Base-by-base conservation (phyloP, 2,113 vertebrate genomes). In the western clawed frog (Xenopus tropicalis) region DNA sequence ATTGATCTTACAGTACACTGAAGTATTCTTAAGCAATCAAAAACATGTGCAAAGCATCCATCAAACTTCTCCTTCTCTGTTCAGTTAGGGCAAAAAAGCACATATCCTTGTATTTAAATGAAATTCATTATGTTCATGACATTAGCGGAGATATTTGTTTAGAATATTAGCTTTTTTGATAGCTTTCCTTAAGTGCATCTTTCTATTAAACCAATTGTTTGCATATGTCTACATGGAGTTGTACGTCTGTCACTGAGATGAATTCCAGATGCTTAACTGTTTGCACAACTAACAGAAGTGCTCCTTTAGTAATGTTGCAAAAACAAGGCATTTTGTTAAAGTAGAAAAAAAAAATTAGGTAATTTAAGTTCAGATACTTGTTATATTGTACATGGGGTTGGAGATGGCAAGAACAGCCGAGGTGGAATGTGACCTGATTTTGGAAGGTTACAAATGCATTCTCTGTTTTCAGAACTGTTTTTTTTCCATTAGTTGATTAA, bases 141-240 rank as follows among this genome's bases (percentile, higher is more conserved):
- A 61, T 61, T 72, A 72, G 24, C 52, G 51, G 17, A 17, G 57
- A 57, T 48, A 73, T 66, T 62, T 67, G 24, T 67, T 24, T 24
- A 25, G 21, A 67, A 17, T 29, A 51, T 67, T 14, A 57, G 42
- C 37, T 56, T 66, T 56, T 58, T 57, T 72, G 44, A 56, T 57
- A 72, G 62, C 61, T 58, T 48, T 73, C 20, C 23, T 59, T 66
- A 66, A 74, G 63, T 74, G 66, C 64, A 74, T 74, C 42, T 59
- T 74, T 74, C 59, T 74, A 74, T 74, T 74, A 59, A 74, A 67
- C 21, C 71, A 74, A 74, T 74, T 74, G 63, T 66, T 74, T 74
- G 52, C 71, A 66, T 56, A 74, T 74, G 71, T 48, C 71, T 66
- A 66, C 66, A 67, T 74, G 22, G 52, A 66, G 71, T 65, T 23